A percentile compares a stretch with the other conserved stretches of the same genome.
These are phyloP conservation scores for Spea multiplicata DNA, from an alignment of 2,113 vertebrate species.

Conservation along the genomic window DNA sequence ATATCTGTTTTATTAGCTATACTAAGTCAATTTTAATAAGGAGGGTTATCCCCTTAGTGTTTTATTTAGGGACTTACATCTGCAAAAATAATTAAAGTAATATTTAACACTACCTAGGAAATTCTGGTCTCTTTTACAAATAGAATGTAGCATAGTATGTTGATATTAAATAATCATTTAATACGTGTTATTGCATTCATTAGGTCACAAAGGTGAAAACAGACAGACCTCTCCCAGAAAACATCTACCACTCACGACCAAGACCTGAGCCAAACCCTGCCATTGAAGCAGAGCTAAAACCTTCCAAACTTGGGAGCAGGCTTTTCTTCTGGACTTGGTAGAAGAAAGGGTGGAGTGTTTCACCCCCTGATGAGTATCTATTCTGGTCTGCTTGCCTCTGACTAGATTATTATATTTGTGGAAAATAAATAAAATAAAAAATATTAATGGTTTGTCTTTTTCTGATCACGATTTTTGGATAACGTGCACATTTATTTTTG, in stretches of 20 bases:
- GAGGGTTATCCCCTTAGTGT: too few relatives aligned
- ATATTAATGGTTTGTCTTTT: conserved; percentile 48
- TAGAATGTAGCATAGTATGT: too few relatives aligned
- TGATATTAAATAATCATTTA: too few relatives aligned
- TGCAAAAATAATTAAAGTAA: too few relatives aligned
- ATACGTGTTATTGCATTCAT: conserved; percentile 6
- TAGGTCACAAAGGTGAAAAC: conserved; percentile 97
- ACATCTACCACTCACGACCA: conserved; percentile 81
- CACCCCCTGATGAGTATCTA: neutral
- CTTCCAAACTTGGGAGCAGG: conserved; percentile 81
- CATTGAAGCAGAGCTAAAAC: conserved; percentile 77
- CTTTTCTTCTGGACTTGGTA: conserved; percentile 86
- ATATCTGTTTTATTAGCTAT: too few relatives aligned
- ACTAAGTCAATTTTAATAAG: too few relatives aligned
- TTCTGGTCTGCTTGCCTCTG: conserved; percentile 3
- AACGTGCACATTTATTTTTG: too few relatives aligned
- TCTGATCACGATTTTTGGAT: neutral
- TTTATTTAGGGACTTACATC: too few relatives aligned
- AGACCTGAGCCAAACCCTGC: conserved; percentile 80
- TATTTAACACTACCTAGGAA: too few relatives aligned
- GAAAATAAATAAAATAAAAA: conserved; percentile 52
- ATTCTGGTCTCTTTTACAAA: too few relatives aligned
- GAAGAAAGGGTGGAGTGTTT: conserved; percentile 46
- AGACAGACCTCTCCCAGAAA: conserved; percentile 81
- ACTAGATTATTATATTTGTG: conserved; percentile 49